phyloP scores from a whole-genome alignment of 2,888 invertebrate species.

The Macaria notata region DNA sequence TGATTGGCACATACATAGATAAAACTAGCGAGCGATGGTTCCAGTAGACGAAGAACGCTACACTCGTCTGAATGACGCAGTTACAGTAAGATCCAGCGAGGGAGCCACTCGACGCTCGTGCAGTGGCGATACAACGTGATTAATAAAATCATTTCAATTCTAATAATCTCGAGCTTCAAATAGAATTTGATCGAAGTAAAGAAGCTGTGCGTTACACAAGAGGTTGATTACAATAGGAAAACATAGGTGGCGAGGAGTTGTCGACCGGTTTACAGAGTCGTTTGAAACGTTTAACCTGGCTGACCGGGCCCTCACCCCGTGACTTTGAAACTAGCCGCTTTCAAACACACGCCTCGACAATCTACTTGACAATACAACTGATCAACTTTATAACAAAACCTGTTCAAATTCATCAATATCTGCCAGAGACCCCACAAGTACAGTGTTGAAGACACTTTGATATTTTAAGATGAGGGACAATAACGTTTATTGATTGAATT shows the following conservation, averaged over 20 bases:
- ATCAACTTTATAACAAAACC: constrained; percentile 4
- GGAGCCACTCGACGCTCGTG: too few species aligned
- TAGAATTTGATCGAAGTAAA: neutral
- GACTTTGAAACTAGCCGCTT: constrained; percentile 50
- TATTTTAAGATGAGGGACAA: too few species aligned
- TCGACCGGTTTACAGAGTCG: constrained; percentile 46
- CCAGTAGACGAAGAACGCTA: neutral
- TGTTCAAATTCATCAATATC: neutral
- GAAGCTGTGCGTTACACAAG: constrained; percentile 8
- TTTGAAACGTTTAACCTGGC: constrained; percentile 39
- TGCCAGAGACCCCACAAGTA: neutral
- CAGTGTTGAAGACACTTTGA: neutral
- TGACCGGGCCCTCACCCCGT: constrained; percentile 45
- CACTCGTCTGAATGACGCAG: neutral
- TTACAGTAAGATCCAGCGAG: neutral
- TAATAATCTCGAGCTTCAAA: neutral
- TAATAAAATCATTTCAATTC: neutral
- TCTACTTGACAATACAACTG: constrained; percentile 7
- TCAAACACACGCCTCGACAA: constrained; percentile 23
- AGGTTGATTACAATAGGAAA: constrained; percentile 42
- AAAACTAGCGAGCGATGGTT: too few species aligned
- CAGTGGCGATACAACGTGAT: neutral
- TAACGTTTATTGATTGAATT: too few species aligned
- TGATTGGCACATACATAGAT: too few species aligned
- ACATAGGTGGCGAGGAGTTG: constrained; percentile 42